Evolutionary conservation across 2,888 invertebrate genomes (phyloP).

Genomic region (Eurytoma adleriae): DNA sequence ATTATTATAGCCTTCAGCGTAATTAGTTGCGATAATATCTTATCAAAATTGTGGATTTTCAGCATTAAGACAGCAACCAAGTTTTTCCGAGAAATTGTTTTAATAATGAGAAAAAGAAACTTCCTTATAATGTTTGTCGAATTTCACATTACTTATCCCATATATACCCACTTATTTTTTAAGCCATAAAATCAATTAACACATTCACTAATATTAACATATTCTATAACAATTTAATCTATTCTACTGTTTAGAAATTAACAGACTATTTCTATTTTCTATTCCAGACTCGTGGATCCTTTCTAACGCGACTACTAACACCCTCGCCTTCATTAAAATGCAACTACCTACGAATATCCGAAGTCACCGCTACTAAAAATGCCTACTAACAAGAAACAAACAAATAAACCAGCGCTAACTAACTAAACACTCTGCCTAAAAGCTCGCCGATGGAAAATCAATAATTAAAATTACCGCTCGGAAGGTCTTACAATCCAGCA

Average conservation of each 20-base stretch:
- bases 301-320: constrained; percentile 38
- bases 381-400: constrained; percentile 16
- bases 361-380: constrained; percentile 1
- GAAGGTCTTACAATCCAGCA: constrained; percentile 10
- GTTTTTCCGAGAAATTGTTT: too few relatives aligned
- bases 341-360: constrained; percentile 33
- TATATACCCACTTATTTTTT: too few relatives aligned
- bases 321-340: constrained; percentile 1
- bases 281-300: constrained; percentile 44
- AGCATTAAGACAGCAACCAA: too few relatives aligned
- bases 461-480: not conserved
- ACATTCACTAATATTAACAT: too few relatives aligned
- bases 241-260: constrained; percentile 11
- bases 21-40: too few relatives aligned
- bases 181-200: too few relatives aligned
- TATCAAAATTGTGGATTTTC: too few relatives aligned
- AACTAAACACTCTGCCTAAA: too few relatives aligned
- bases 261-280: constrained; percentile 6
- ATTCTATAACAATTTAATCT: not conserved
- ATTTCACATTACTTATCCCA: too few relatives aligned
- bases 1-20: too few relatives aligned
- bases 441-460: not conserved
- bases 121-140: too few relatives aligned
- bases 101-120: too few relatives aligned
- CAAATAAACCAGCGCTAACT: not conserved